Conservation (phyloP, 2,113 vertebrate genomes). For the Rhipidura dahli region DNA sequence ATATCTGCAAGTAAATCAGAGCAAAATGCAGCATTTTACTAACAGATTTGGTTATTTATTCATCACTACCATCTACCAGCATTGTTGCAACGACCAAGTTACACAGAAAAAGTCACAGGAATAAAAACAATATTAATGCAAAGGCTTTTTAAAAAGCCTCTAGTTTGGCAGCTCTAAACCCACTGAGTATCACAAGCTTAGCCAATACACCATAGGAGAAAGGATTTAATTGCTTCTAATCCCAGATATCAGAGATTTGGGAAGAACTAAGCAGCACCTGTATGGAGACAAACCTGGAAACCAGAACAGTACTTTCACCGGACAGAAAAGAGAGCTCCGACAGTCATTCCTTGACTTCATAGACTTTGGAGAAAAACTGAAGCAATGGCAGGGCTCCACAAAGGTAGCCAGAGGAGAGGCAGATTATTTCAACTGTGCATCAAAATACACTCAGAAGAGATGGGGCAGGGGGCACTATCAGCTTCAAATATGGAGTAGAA, state of each 20-base stretch:
- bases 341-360: background rate
- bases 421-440: background rate
- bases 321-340: background rate
- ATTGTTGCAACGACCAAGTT: background rate
- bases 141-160: background rate
- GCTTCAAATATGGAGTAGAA: background rate
- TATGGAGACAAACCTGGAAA: background rate
- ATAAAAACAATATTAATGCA: conserved; percentile 5
- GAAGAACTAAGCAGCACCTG: background rate
- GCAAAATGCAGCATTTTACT: conserved; percentile 7
- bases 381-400: background rate
- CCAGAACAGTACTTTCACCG: background rate
- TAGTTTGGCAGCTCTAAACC: background rate
- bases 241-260: background rate
- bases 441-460: background rate
- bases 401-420: background rate
- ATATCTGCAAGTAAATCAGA: conserved; percentile 26
- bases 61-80: background rate
- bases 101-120: background rate
- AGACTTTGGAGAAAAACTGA: background rate
- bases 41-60: conserved; percentile 29
- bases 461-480: background rate
- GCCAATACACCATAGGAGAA: background rate
- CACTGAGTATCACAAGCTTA: background rate
- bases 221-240: background rate